A percentile compares a stretch with the other conserved stretches of the same genome.
Conservation (phyloP, 2,113 vertebrate genomes). For the Sebastes schlegelii region DNA sequence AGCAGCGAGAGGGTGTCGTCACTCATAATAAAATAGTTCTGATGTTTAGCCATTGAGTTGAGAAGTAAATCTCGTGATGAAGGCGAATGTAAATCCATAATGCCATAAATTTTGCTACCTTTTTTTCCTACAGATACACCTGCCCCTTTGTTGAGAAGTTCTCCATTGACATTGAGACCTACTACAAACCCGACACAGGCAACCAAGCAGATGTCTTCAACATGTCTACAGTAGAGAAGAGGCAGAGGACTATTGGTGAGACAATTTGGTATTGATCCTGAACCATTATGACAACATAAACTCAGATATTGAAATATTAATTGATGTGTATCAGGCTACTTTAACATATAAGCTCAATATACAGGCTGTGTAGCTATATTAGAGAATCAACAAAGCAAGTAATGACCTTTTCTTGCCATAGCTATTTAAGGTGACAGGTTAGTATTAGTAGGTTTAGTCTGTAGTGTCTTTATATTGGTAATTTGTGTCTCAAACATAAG, state of each 20-base stretch:
- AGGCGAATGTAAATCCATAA: slow-evolving; percentile 1
- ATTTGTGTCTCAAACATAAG: slow-evolving; percentile 8
- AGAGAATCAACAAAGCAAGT: background rate
- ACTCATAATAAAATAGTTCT: slow-evolving; percentile 12
- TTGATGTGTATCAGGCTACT: background rate
- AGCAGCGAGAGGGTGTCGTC: slow-evolving; percentile 21
- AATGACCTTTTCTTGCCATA: background rate
- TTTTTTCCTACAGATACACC: slow-evolving; percentile 88
- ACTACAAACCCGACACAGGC: slow-evolving; percentile 95
- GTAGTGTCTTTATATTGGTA: background rate
- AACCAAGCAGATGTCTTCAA: slow-evolving; percentile 93
- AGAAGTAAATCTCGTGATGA: slow-evolving; percentile 23
- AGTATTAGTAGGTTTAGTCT: background rate
- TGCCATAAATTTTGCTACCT: slow-evolving; percentile 6
- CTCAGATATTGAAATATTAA: background rate
- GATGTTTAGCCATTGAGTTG: slow-evolving; percentile 15
- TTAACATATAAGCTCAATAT: background rate
- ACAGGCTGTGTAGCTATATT: background rate
- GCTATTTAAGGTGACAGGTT: slow-evolving; percentile 2
- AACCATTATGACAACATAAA: background rate
- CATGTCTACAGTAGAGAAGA: slow-evolving; percentile 92
- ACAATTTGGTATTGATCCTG: background rate
- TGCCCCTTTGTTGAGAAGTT: slow-evolving; percentile 99
- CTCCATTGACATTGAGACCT: slow-evolving; percentile 99
- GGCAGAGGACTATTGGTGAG: slow-evolving; percentile 91